Evolutionary conservation across 2,113 vertebrate genomes (phyloP).

Genomic region (Lepidiolamprologus cunningtoni): DNA sequence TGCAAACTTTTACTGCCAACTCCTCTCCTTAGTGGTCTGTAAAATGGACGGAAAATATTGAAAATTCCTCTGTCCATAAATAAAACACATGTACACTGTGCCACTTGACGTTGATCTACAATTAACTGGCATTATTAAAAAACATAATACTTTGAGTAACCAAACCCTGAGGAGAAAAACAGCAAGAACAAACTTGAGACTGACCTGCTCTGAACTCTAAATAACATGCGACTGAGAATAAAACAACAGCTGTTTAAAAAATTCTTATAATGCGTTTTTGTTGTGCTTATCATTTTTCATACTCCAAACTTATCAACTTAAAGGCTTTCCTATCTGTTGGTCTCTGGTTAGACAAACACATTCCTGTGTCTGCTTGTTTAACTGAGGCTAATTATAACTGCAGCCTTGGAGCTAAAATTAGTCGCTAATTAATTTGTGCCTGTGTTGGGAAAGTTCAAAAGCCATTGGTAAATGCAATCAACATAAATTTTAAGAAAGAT

Average conservation of each 20-base stretch:
- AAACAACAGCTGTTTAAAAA: not conserved
- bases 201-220: not conserved
- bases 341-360: not conserved
- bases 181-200: not conserved
- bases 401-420: not conserved
- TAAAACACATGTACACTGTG: not conserved
- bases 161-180: not conserved
- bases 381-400: not conserved
- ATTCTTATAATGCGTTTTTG: not conserved
- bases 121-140: not conserved
- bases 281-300: not conserved
- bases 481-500: not conserved
- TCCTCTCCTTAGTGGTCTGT: slow-evolving; percentile 23
- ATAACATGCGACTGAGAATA: not conserved
- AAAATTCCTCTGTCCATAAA: slow-evolving; percentile 12
- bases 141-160: not conserved
- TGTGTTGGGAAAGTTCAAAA: not conserved
- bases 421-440: not conserved
- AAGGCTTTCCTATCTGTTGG: not conserved
- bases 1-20: slow-evolving; percentile 19
- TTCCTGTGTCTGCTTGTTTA: not conserved
- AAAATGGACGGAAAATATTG: slow-evolving; percentile 11
- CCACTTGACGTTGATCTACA: not conserved
- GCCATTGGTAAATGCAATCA: not conserved
- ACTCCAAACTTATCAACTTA: not conserved